Conservation (phyloP, 1,140 invertebrate genomes). For the Globodera rostochiensis region DNA sequence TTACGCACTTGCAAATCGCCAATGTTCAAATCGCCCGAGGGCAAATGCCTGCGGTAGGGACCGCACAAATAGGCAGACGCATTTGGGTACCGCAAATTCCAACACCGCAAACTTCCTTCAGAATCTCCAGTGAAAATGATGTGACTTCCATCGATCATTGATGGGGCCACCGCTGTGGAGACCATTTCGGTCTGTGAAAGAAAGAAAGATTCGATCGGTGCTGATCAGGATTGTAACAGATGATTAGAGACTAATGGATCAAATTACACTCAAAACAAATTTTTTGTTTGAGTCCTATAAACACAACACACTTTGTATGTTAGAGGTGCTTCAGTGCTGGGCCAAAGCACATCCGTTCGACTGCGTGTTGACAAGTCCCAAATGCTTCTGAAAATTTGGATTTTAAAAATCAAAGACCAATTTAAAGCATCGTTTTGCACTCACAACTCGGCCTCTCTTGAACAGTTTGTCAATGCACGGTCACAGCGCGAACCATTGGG, state of each 20-base stretch:
- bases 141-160: conserved; percentile 10
- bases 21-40: conserved; percentile 18
- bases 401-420: neutral
- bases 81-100: conserved; percentile 47
- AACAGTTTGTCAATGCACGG: conserved; percentile 46
- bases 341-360: conserved; percentile 51
- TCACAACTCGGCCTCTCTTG: conserved; percentile 46
- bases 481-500: conserved; percentile 12
- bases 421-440: neutral
- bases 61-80: conserved; percentile 49
- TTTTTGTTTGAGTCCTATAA: neutral
- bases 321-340: conserved; percentile 36
- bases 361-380: conserved; percentile 44
- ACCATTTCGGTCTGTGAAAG: conserved; percentile 7
- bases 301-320: conserved; percentile 38
- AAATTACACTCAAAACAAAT: neutral
- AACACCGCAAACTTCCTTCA: conserved; percentile 50
- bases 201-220: neutral
- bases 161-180: neutral
- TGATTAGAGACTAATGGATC: neutral
- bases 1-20: conserved; percentile 17
- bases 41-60: conserved; percentile 50
- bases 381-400: neutral
- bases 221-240: neutral
- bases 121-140: conserved; percentile 55